phyloP scores from a whole-genome alignment of 2,797 vertebrate species.

The Arctocebus calabarensis region DNA sequence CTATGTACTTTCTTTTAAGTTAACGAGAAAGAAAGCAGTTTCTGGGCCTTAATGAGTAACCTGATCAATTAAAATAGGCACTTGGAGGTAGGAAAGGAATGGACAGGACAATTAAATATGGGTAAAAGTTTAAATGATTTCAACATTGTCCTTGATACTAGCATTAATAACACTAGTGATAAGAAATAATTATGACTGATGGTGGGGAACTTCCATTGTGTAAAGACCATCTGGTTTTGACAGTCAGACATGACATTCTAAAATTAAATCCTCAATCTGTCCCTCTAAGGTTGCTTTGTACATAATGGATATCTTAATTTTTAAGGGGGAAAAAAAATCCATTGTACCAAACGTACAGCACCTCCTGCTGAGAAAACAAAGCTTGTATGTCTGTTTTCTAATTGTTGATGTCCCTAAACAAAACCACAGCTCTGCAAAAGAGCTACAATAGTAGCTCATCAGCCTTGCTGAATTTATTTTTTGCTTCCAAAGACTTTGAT shows the following conservation, averaged over 20 bases:
- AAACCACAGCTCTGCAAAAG: constrained; percentile 2
- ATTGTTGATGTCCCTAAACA: constrained; percentile 21
- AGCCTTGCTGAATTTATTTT: neutral
- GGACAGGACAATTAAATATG: neutral
- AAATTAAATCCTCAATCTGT: constrained; percentile 75
- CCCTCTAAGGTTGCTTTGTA: constrained; percentile 71
- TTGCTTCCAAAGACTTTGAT: constrained; percentile 15
- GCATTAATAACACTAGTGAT: constrained; percentile 62
- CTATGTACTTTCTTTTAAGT: constrained; percentile 52
- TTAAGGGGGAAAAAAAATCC: constrained; percentile 36
- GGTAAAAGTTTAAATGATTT: constrained; percentile 14
- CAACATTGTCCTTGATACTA: constrained; percentile 66
- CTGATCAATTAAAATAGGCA: constrained; percentile 26
- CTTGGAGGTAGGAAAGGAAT: neutral
- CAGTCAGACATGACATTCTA: constrained; percentile 71
- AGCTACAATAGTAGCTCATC: neutral
- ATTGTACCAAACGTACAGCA: neutral
- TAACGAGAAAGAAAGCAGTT: constrained; percentile 33
- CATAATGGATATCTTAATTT: constrained; percentile 71
- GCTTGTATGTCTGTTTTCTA: constrained; percentile 55
- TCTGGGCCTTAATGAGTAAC: constrained; percentile 22
- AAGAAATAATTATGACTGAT: constrained; percentile 67
- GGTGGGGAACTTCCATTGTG: constrained; percentile 32
- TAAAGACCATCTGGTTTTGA: constrained; percentile 66
- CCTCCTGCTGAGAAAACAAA: constrained; percentile 71